Evolutionary conservation across 2,797 vertebrate species (phyloP).

Genomic region (Sebastes baramenuke): DNA sequence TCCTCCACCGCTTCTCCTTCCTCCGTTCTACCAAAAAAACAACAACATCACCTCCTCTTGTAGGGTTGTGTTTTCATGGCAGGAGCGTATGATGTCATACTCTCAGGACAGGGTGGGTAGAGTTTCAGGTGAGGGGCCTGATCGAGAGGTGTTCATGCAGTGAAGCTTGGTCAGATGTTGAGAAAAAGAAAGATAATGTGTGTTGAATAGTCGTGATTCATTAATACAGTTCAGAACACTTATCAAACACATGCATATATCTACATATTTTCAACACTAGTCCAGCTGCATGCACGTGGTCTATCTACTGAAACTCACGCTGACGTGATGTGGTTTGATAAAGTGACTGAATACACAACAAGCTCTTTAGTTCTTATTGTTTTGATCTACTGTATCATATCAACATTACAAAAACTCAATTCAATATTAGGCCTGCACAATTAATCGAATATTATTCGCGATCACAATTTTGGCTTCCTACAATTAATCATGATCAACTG

Average conservation of each 20-base stretch:
- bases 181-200: not conserved
- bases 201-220: not conserved
- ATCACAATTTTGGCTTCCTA: too few species aligned
- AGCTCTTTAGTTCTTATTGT: not conserved
- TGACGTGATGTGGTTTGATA: not conserved
- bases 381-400: not conserved
- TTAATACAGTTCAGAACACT: not conserved
- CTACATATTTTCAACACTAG: not conserved
- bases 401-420: not conserved
- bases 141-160: not conserved
- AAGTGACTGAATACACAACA: not conserved
- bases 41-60: constrained; percentile 19
- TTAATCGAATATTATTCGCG: too few species aligned
- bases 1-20: constrained; percentile 48
- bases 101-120: not conserved
- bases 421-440: too few species aligned
- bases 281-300: not conserved
- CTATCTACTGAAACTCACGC: constrained; percentile 1
- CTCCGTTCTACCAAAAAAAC: constrained; percentile 16
- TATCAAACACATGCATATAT: not conserved
- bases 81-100: constrained; percentile 36
- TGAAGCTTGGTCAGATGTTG: not conserved
- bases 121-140: not conserved
- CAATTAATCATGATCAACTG: too few species aligned
- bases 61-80: constrained; percentile 30